Evolutionary conservation across 2,113 vertebrate species (phyloP).

Genomic region (Gobius niger): DNA sequence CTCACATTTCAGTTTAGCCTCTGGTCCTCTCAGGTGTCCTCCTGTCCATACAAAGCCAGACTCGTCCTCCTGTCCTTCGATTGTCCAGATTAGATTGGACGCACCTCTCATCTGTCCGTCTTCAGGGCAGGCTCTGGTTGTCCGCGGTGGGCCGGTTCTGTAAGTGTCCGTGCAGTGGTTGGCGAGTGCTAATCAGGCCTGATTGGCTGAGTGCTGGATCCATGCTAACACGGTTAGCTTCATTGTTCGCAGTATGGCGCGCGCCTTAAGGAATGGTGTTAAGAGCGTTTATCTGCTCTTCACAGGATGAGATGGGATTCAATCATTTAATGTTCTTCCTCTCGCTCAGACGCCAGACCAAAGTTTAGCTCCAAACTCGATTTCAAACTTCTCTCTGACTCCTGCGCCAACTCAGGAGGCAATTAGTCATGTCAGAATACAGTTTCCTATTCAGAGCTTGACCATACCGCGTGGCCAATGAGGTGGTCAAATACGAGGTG

Average conservation of each 20-base stretch:
- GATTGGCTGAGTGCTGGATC: slow-evolving; percentile 19
- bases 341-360: slow-evolving; percentile 4
- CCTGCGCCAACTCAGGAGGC: slow-evolving; percentile 16
- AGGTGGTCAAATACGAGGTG: too few species aligned
- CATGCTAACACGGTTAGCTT: slow-evolving; percentile 53
- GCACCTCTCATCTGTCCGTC: too few species aligned
- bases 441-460: too few species aligned
- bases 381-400: slow-evolving; percentile 37
- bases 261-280: slow-evolving; percentile 49
- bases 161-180: too few species aligned
- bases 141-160: too few species aligned
- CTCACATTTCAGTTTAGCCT: too few species aligned
- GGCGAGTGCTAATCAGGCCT: slow-evolving; percentile 1
- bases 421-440: slow-evolving; percentile 11
- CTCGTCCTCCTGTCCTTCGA: too few species aligned
- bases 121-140: too few species aligned
- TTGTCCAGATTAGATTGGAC: too few species aligned
- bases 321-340: slow-evolving; percentile 36
- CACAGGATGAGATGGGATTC: slow-evolving; percentile 35
- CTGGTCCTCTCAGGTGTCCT: too few species aligned
- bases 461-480: too few species aligned
- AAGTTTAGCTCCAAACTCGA: slow-evolving; percentile 46
- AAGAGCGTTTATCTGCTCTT: slow-evolving; percentile 53
- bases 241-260: slow-evolving; percentile 36
- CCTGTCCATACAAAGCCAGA: too few species aligned